Percentiles rank a stretch among this genome's conserved stretches.
These are phyloP conservation scores for Hydrozoanthus tunicans DNA, from an alignment of 64 coral and sea anemone species.

Conservation along the genomic window DNA sequence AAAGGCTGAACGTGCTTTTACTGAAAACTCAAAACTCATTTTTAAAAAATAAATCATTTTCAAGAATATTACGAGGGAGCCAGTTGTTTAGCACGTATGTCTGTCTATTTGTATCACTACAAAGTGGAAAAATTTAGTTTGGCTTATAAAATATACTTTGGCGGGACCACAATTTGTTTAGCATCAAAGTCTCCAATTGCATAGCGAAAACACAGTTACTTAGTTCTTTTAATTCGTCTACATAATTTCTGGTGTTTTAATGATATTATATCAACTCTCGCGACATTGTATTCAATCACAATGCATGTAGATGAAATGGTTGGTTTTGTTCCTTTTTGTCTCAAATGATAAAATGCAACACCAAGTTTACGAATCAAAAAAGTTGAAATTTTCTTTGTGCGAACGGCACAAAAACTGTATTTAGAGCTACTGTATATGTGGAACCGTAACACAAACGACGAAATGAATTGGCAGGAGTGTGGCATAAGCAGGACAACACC, in stretches of 20 bases:
- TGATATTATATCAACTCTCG: constrained; percentile 22
- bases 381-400: not conserved
- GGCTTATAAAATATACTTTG: not conserved
- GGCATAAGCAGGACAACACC: constrained; percentile 7
- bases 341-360: not conserved
- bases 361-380: not conserved
- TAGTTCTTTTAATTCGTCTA: not conserved
- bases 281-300: constrained; percentile 8
- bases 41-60: too few species aligned
- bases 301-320: not conserved
- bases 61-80: too few species aligned
- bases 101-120: not conserved
- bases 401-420: too few species aligned
- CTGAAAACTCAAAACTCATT: not conserved
- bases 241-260: constrained; percentile 6
- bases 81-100: too few species aligned
- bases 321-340: constrained; percentile 5
- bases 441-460: not conserved
- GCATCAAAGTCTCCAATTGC: too few species aligned
- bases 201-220: not conserved
- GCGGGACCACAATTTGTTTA: too few species aligned
- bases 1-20: not conserved
- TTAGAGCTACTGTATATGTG: not conserved
- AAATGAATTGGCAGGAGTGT: constrained; percentile 17
- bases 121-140: not conserved